These are phyloP conservation scores for Hydraecia micacea DNA, from an alignment of 2,888 invertebrate species.

Conservation along the genomic window DNA sequence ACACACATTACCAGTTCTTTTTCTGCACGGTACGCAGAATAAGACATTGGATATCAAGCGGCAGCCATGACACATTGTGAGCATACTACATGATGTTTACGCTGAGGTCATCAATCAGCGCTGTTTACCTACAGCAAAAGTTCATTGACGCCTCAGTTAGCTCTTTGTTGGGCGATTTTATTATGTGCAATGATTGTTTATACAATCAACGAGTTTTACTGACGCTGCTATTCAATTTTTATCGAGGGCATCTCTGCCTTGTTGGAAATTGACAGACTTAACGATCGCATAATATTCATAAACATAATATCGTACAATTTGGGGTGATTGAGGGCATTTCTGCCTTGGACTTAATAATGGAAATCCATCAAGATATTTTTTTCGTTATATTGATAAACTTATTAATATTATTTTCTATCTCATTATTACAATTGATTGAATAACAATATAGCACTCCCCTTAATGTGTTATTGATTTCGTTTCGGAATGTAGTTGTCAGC, in stretches of 20 bases:
- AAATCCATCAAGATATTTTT: background rate
- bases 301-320: background rate
- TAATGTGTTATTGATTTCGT: constrained; percentile 11
- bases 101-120: constrained; percentile 70
- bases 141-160: constrained; percentile 68
- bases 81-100: constrained; percentile 51
- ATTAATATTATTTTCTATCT: background rate
- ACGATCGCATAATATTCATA: constrained; percentile 8
- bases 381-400: background rate
- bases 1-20: constrained; percentile 11
- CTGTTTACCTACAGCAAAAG: constrained; percentile 66
- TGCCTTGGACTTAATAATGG: background rate
- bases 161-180: constrained; percentile 54
- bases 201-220: constrained; percentile 5
- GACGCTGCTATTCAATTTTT: constrained; percentile 24
- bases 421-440: constrained; percentile 1
- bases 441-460: background rate
- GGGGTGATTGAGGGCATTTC: background rate
- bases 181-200: constrained; percentile 36
- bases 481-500: background rate
- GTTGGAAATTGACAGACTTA: background rate
- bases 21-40: constrained; percentile 34
- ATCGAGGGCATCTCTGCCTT: background rate
- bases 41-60: constrained; percentile 31
- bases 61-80: constrained; percentile 60